These are phyloP conservation scores for Parascotia fuliginaria DNA, from an alignment of 2,888 invertebrate genomes.

Conservation along the genomic window DNA sequence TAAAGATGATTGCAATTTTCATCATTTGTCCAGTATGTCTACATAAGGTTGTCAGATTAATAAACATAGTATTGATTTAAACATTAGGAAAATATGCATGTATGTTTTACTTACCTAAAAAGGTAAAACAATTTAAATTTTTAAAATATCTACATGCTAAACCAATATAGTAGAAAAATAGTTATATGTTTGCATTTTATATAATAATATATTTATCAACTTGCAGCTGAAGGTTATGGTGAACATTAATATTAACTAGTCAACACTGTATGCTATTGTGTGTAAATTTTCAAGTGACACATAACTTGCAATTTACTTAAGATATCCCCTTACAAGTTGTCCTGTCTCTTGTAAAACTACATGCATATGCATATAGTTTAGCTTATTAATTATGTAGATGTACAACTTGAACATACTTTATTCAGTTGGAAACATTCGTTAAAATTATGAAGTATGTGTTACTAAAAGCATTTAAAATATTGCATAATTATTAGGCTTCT, in stretches of 20 bases:
- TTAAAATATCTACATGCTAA: not conserved
- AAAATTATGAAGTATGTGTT: conserved; percentile 20
- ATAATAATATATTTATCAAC: not conserved
- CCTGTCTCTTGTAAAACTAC: not conserved
- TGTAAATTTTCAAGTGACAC: not conserved
- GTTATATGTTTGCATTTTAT: not conserved
- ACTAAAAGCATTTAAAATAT: conserved; percentile 14
- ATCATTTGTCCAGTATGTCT: conserved; percentile 19
- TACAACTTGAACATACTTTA: conserved; percentile 15
- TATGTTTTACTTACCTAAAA: not conserved
- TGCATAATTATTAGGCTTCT: conserved; percentile 21
- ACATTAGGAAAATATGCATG: conserved; percentile 4
- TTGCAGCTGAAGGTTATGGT: not conserved
- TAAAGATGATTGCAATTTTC: conserved; percentile 25
- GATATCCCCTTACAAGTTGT: no score
- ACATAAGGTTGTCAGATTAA: conserved; percentile 19
- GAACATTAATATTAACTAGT: not conserved
- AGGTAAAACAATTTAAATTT: not conserved
- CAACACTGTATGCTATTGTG: not conserved
- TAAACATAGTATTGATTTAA: conserved; percentile 33
- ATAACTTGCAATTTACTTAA: no score
- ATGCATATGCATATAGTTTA: no score
- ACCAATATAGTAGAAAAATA: not conserved
- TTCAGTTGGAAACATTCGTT: conserved; percentile 31
- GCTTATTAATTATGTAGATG: conserved; percentile 19